Evolutionary conservation across 2,888 invertebrate species (phyloP), one percentile per base, ranked within the genome.

Genomic region (Trachelus tabidus): DNA sequence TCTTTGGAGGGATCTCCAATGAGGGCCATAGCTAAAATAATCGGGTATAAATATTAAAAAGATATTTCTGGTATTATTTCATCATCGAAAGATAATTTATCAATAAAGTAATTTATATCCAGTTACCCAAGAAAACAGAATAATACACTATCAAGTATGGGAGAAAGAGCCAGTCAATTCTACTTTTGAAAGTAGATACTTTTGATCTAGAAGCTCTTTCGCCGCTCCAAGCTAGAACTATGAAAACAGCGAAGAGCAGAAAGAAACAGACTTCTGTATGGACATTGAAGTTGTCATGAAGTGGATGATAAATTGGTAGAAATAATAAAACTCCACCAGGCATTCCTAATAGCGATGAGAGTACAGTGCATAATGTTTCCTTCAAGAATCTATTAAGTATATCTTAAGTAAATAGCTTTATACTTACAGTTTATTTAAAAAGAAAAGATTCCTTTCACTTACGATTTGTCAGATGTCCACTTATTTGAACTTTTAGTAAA

Each of bases 181-280:
- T 37, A 73, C 76, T 76, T 12, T 75, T 77, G 35, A 56, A n/a
- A 56, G 23, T 75, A 4, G n/a, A n/a, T n/a, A n/a, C n/a, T n/a
- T n/a, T 68, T 23, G 68, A 30, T 23, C 81, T 68, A 33, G 68
- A 74, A 75, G 4, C 92, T 31, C 95, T 86, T 79, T 96, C 94
- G 11, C 94, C 95, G 33, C 92, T 90, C 92, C 96, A 93, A 12
- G 94, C 92, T 74, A 96, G 91, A 2, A 93, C 87, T 1, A 93
- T 91, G 87, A 94, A 96, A 68, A 95, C 89, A 1, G 93, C 88
- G 74, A 96, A 93, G 31, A 96, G 91, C 40, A 95, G 89, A 89
- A 95, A 94, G 86, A 95, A 94, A 6, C 95, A 95, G 34, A 95
- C 94, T 92, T 96, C 96, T 0, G 95, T 93, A 89, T 96, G 96